Base-by-base conservation (phyloP, 2,797 vertebrate species). In the Sebastes goodei region DNA sequence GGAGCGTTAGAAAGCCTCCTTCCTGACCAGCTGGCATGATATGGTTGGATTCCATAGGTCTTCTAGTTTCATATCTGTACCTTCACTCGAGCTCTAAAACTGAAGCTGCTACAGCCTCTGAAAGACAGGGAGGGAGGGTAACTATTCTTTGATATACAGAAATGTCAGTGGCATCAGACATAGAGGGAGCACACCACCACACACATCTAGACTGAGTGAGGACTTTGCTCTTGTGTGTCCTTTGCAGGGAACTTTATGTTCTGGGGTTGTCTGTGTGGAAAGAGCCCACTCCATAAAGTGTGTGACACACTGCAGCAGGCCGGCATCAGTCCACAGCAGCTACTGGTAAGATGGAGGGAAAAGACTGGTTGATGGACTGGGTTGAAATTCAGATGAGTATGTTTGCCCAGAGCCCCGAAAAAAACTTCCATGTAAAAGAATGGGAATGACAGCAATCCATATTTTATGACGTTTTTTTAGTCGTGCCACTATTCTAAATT, bases 251-350 rank as follows among this genome's bases (percentile, higher is more conserved):
- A 93, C 75, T 99, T 99, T 88, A 91, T 99, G 68, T 99, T 99
- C 88, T 99, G 98, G 98, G 97, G 96, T 52, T 97, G 97, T 92
- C 93, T 99, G 71, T 95, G 94, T 88, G 97, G 98, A 23, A 95
- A 96, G 85, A 97, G 97, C 81, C 94, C 96, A 3, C 84, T 95
- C 4, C 96, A 97, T 74, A 93, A 96, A 88, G 92, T 96, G 60
- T 99, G 98, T 88, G 95, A 88, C 67, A 96, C 94, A 0, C 86
- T 99, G 68, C 97, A 97, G 88, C 94, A 96, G 32, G 96, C 97
- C 1, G 96, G 97, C 75, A 95, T 98, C 81, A 97, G 95, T 87
- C 98, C 98, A 53, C 97, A 99, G 70, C 95, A 97, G 46, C 94
- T 99, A 9, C 92, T 99, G 97, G 99, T 99, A 93, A 96, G 92